A percentile compares a stretch with the other conserved stretches of the same genome.
These are phyloP conservation scores for Buphagus erythrorhynchus DNA, from an alignment of 2,797 vertebrate genomes.

Conservation along the genomic window DNA sequence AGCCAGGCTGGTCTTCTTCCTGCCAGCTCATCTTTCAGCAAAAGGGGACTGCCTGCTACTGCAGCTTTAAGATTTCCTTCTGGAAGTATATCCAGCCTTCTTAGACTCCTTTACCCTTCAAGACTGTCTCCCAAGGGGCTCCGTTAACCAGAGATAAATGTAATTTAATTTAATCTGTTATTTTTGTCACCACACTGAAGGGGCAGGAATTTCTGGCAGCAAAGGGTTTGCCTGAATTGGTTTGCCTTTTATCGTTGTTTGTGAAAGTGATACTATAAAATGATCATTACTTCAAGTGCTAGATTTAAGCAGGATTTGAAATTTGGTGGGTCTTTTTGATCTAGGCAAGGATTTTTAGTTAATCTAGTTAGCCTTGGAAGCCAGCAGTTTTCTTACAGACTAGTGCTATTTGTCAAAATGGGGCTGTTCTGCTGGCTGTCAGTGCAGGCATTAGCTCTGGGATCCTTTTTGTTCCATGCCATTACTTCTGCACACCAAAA, in stretches of 20 bases:
- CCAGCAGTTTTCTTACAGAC: background rate
- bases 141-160: background rate
- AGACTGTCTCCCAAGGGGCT: background rate
- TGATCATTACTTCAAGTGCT: background rate
- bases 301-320: background rate
- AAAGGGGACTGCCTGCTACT: background rate
- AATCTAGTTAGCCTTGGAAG: background rate
- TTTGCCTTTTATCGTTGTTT: background rate
- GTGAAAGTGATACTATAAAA: background rate
- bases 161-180: background rate
- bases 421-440: background rate
- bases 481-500: background rate
- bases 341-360: background rate
- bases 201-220: background rate
- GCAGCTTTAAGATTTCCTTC: background rate
- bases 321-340: background rate
- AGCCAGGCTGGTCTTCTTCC: background rate
- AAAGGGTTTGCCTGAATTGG: background rate
- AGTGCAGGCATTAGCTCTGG: background rate
- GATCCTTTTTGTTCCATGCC: background rate
- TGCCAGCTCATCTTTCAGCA: background rate
- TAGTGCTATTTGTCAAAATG: background rate
- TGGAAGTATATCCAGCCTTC: background rate
- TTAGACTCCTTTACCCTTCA: background rate
- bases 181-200: background rate